These are phyloP conservation scores for Andricus grossulariae DNA, from an alignment of 1,140 invertebrate genomes.

Conservation along the genomic window DNA sequence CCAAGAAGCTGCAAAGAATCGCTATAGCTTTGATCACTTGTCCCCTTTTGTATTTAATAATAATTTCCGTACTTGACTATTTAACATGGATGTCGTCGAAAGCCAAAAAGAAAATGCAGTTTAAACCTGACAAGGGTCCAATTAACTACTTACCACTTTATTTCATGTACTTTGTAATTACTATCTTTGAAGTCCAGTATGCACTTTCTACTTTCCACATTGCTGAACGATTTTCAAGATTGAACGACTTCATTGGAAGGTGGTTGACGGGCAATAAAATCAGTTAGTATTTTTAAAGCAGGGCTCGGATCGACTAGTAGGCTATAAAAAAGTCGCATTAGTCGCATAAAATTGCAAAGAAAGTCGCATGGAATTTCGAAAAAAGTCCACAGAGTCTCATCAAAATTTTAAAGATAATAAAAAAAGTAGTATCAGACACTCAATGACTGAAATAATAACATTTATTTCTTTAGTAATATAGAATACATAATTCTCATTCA, in stretches of 20 bases:
- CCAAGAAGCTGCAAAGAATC: constrained; percentile 57
- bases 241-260: constrained; percentile 65
- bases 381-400: too few relatives aligned
- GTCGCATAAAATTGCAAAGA: too few relatives aligned
- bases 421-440: too few relatives aligned
- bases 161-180: constrained; percentile 68
- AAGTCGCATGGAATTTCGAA: too few relatives aligned
- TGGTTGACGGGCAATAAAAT: constrained; percentile 55
- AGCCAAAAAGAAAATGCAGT: constrained; percentile 49
- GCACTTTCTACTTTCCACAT: constrained; percentile 66
- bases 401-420: too few relatives aligned
- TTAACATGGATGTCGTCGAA: constrained; percentile 60
- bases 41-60: constrained; percentile 53
- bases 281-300: constrained; percentile 48
- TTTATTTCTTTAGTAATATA: too few relatives aligned
- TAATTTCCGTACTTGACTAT: constrained; percentile 61
- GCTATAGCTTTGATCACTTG: constrained; percentile 51
- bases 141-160: constrained; percentile 71
- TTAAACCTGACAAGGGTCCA: constrained; percentile 60
- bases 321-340: too few relatives aligned
- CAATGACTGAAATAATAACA: too few relatives aligned
- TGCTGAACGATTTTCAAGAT: constrained; percentile 62
- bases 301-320: too few relatives aligned
- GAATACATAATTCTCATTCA: too few relatives aligned
- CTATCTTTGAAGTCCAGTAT: constrained; percentile 68